Evolutionary conservation across 2,888 invertebrate genomes (phyloP).

Genomic region (Drosophila meridiana): DNA sequence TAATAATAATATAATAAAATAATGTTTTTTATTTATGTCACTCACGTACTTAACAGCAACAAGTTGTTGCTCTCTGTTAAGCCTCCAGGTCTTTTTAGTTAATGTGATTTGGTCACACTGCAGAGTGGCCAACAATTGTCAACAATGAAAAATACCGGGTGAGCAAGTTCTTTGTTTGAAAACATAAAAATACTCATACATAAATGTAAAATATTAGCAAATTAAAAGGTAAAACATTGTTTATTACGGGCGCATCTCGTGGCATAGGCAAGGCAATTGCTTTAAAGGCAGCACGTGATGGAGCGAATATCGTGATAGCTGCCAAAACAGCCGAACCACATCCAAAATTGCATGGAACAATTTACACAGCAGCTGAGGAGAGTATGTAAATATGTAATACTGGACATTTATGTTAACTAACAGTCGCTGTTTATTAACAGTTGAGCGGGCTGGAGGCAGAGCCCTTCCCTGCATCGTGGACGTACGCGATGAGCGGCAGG

Average conservation of each 20-base stretch:
- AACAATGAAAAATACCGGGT: constrained; percentile 41
- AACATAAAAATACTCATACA: background rate
- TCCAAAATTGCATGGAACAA: constrained; percentile 88
- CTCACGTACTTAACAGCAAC: background rate
- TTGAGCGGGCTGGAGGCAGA: constrained; percentile 92
- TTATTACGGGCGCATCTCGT: constrained; percentile 97
- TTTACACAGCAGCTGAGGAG: constrained; percentile 93
- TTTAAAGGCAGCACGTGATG: constrained; percentile 94
- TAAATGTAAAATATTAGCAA: constrained; percentile 66
- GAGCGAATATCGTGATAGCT: constrained; percentile 94
- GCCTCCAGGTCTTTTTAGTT: background rate
- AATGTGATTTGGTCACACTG: constrained; percentile 3
- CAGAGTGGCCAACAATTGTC: background rate
- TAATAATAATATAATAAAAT: background rate
- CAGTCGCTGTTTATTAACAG: constrained; percentile 84
- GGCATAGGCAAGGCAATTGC: constrained; percentile 98
- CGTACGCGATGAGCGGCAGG: constrained; percentile 91
- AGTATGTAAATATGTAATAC: constrained; percentile 85
- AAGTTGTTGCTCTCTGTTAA: constrained; percentile 2
- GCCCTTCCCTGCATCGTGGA: constrained; percentile 93
- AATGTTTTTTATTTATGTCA: too few relatives aligned
- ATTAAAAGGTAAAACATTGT: constrained; percentile 94
- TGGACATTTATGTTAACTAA: constrained; percentile 10
- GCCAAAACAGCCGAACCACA: constrained; percentile 94
- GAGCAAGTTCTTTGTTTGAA: rapidly evolving